Conservation (phyloP, 1,140 invertebrate species). For the Latrodectus geometricus region DNA sequence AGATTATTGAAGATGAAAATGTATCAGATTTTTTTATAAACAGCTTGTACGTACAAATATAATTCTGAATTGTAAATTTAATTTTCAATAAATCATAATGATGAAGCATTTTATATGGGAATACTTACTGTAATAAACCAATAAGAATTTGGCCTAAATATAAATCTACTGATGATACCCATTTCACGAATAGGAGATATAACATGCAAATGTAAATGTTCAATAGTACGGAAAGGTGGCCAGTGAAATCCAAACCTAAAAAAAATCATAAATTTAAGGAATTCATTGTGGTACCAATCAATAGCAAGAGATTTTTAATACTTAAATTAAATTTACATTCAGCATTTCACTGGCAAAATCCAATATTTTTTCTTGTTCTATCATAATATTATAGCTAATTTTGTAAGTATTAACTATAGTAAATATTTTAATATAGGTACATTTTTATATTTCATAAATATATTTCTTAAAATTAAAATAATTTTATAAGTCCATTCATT, state of each 20-base stretch:
- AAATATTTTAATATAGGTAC: not conserved
- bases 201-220: slow-evolving; percentile 88
- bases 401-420: not conserved
- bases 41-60: too few species aligned
- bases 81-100: too few species aligned
- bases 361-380: not conserved
- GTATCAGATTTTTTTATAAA: too few species aligned
- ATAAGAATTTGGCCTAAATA: slow-evolving; percentile 80
- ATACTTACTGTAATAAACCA: slow-evolving; percentile 87
- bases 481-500: too few species aligned
- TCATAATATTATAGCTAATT: not conserved
- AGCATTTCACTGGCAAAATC: not conserved
- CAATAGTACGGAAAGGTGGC: slow-evolving; percentile 87
- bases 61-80: too few species aligned
- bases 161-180: slow-evolving; percentile 75
- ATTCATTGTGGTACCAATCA: not conserved
- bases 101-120: not conserved
- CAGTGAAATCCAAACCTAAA: slow-evolving; percentile 86
- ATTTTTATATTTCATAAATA: too few species aligned
- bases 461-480: too few species aligned
- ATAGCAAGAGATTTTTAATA: not conserved
- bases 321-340: not conserved
- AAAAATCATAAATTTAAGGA: not conserved
- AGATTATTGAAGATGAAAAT: too few species aligned
- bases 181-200: slow-evolving; percentile 84